Evolutionary conservation across 2,113 vertebrate genomes (phyloP), one percentile per base, ranked within the genome.

Genomic region (Pavo muticus): DNA sequence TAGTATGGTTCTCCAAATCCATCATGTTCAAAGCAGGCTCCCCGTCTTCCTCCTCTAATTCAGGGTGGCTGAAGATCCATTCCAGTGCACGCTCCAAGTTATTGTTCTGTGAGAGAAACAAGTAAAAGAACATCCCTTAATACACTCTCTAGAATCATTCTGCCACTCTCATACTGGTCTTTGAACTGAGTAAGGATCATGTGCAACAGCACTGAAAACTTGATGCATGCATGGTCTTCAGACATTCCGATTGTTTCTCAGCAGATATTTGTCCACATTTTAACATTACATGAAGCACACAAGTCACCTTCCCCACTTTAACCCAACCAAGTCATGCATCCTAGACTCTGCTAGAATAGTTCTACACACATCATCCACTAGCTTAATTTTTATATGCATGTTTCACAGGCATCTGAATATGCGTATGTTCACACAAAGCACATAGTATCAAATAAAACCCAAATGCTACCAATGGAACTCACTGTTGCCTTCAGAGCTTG

Each of bases 31-130:
- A 98, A 42, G 97, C 88, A 68, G 97, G 97, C 25, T 98, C 98
- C 1, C 87, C 97, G 81, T 98, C 99, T 57, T 99, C 99, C 90
- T 98, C 98, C 90, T 98, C 98, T 4, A 96, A 93, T 79, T 99
- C 98, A 4, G 99, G 98, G 89, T 99, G 99, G 76, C 97, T 98
- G 95, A 99, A 99, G 96, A 99, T 99, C 99, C 99, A 99, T 93
- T 99, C 99, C 79, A 99, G 96, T 0, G 99, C 99, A 92, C 98
- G 98, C 88, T 99, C 99, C 67, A 99, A 97, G 95, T 99, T 99
- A 96, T 98, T 98, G 96, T 99, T 99, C 99, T 99, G 97, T 13
- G 23, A 93, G 93, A 14, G 71, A 95, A 45, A 91, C 20, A 86
- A 85, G 27, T 15, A 73, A 77, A 96, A 96, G 47, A 93, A 11